Conservation (phyloP, 1,140 invertebrate genomes). For the Pseudomyrmex flavicornis region DNA sequence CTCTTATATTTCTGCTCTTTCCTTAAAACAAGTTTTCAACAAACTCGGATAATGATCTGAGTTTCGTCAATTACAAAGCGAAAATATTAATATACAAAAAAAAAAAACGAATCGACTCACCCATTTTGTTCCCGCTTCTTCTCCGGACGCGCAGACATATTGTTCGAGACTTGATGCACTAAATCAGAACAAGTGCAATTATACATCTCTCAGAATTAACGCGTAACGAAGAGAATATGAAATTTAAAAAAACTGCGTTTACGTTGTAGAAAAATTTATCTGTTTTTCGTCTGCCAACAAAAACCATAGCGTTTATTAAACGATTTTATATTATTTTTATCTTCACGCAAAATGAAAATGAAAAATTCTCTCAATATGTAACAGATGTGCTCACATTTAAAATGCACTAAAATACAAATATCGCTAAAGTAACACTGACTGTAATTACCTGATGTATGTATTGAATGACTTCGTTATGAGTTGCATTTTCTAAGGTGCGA, state of each 20-base stretch:
- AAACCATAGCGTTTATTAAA: no score
- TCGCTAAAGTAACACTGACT: background rate
- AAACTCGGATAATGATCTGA: background rate
- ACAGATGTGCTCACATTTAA: no score
- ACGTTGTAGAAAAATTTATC: no score
- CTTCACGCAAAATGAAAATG: background rate
- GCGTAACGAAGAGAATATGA: background rate
- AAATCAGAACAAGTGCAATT: conserved; percentile 83
- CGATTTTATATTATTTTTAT: background rate
- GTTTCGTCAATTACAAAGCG: background rate
- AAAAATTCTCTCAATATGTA: background rate
- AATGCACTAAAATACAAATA: no score
- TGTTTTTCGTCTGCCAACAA: no score
- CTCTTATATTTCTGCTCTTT: conserved; percentile 22
- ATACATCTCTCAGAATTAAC: background rate
- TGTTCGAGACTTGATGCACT: conserved; percentile 97
- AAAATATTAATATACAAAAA: background rate
- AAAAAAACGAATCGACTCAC: conserved; percentile 87
- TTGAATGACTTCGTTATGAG: conserved; percentile 94
- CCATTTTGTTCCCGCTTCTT: conserved; percentile 92
- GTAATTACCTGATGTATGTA: conserved; percentile 95
- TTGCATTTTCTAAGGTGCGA: conserved; percentile 93
- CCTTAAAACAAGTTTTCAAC: background rate
- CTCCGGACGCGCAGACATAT: conserved; percentile 96
- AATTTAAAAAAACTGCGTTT: background rate